Base-by-base conservation (phyloP, 2,797 vertebrate species). In the Halcyon leucocephala region DNA sequence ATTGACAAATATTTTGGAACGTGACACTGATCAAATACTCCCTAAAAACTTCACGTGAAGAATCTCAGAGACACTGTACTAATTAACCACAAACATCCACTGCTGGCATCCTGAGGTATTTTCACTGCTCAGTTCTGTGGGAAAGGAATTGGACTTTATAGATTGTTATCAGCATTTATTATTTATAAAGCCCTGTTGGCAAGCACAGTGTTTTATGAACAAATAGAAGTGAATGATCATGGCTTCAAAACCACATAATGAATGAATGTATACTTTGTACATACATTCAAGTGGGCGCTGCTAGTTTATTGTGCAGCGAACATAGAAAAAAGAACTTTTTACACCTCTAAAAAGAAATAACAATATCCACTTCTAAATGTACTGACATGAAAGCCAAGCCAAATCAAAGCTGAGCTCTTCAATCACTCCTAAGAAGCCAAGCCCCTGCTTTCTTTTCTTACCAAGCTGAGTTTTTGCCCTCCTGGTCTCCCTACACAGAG, bases 141-240 rank as follows among this genome's bases (percentile, higher is more conserved):
- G 87, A 89, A 57, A 93, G 78, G 54, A 86, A 93, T 28, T 65
- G 86, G 74, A 89, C 86, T 95, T 90, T 26, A 92, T 92, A 97
- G 90, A 96, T 96, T 92, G 92, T 95, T 95, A 97, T 96, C 92
- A 94, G 74, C 71, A 80, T 96, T 95, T 96, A 92, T 96, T 93
- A 96, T 96, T 94, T 96, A 95, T 95, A 86, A 94, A 90, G 61
- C 69, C 49, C 91, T 93, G 61, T 79, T 94, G 90, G 94, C 95
- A 97, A 90, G 95, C 81, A 61, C 41, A n/a, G 10, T 65, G 88
- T 71, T 96, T 93, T 72, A 95, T 58, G 88, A 95, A 95, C 88
- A 95, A 93, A 95, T 93, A 92, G 52, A 93, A 87, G 71, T 74
- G 89, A 97, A 93, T 39, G 81, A 93, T 89, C 74, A 54, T 48